phyloP scores from a whole-genome alignment of 2,113 vertebrate species.

The Ictidomys tridecemlineatus region DNA sequence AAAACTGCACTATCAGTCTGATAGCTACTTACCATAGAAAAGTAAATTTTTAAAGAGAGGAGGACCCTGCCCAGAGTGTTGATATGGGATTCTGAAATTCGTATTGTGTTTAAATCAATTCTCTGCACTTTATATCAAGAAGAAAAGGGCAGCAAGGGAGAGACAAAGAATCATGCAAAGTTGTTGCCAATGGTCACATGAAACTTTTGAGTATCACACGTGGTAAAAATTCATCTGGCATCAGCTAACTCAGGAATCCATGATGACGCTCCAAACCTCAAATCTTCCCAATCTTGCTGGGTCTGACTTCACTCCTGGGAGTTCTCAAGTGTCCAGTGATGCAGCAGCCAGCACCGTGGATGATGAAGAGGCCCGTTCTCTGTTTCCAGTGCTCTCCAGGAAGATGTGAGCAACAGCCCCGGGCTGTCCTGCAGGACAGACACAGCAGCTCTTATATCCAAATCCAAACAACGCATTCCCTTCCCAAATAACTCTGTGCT shows the following conservation, averaged over 20 bases:
- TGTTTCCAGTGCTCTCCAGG: not conserved
- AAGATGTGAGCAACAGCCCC: not conserved
- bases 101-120: not conserved
- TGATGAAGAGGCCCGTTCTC: not conserved
- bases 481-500: not conserved
- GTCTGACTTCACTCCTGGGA: not conserved
- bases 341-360: not conserved
- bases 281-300: not conserved
- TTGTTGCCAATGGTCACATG: not conserved
- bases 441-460: not conserved
- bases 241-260: not conserved
- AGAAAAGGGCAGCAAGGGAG: not conserved
- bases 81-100: not conserved
- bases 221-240: not conserved
- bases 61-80: not conserved
- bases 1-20: slow-evolving; percentile 41
- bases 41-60: not conserved
- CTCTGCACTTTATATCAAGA: not conserved
- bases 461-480: not conserved
- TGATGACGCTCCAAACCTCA: not conserved
- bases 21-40: not conserved
- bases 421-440: not conserved
- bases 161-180: not conserved
- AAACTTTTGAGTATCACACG: not conserved
- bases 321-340: not conserved